These are phyloP conservation scores for Haliaeetus leucogaster DNA, from an alignment of 2,113 vertebrate genomes.

Conservation along the genomic window DNA sequence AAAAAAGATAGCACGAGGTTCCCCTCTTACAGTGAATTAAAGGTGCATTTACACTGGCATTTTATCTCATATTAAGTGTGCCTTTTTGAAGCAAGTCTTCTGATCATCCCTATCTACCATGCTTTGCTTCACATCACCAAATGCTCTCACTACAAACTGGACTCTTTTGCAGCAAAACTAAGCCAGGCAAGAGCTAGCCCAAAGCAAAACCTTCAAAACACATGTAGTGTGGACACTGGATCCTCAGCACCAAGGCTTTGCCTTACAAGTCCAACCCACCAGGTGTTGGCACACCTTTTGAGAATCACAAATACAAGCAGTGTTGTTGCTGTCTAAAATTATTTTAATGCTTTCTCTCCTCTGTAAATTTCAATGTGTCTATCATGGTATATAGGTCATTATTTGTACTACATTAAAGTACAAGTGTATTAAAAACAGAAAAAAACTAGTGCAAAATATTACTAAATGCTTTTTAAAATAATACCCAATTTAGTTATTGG, in stretches of 20 bases:
- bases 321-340: not conserved
- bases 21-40: not conserved
- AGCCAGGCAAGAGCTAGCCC: not conserved
- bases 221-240: not conserved
- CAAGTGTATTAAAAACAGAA: not conserved
- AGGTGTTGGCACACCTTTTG: not conserved
- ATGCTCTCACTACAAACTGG: not conserved
- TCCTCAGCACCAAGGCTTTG: not conserved
- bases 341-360: not conserved
- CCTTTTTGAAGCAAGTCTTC: not conserved
- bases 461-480: not conserved
- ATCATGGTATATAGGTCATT: not conserved
- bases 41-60: not conserved
- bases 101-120: not conserved
- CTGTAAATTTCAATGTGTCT: not conserved
- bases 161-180: not conserved
- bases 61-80: not conserved
- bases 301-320: not conserved
- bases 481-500: not conserved
- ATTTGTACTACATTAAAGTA: not conserved
- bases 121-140: not conserved
- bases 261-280: not conserved
- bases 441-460: not conserved
- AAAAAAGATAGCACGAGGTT: rapidly evolving
- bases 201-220: not conserved